Conservation (phyloP, 2,797 vertebrate genomes). For the Syngnathus rostellatus region DNA sequence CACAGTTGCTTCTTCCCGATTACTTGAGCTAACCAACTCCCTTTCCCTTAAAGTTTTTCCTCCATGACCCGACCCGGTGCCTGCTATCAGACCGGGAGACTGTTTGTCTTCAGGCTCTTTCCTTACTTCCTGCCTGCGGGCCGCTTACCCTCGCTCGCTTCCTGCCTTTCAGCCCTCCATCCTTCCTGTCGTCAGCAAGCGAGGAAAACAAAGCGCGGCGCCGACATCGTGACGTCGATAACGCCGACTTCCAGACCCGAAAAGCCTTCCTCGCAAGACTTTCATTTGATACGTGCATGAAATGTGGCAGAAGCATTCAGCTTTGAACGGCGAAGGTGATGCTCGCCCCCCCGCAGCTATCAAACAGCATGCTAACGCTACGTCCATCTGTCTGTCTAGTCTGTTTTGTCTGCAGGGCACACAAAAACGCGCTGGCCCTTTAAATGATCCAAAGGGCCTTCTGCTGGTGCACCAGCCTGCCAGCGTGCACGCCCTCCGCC, state of each 20-base stretch:
- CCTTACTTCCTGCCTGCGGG: constrained; percentile 25
- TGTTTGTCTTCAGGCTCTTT: constrained; percentile 4
- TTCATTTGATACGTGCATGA: too few species aligned
- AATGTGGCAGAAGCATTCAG: neutral
- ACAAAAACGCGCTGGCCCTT: constrained; percentile 25
- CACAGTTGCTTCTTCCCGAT: neutral
- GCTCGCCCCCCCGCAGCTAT: constrained; percentile 18
- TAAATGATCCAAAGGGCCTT: constrained; percentile 51
- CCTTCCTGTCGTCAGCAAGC: constrained; percentile 27
- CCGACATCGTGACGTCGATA: neutral
- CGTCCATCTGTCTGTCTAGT: constrained; percentile 49
- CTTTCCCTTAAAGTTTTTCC: neutral
- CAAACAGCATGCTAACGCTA: constrained; percentile 37
- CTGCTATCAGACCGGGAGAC: constrained; percentile 9
- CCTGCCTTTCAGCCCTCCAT: constrained; percentile 39
- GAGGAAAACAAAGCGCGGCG: constrained; percentile 6
- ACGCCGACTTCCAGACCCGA: neutral
- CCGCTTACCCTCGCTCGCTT: constrained; percentile 24
- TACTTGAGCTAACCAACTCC: neutral
- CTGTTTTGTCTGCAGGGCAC: constrained; percentile 7
- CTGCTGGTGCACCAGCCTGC: constrained; percentile 42
- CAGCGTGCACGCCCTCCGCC: constrained; percentile 18
- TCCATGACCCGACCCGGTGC: constrained; percentile 8
- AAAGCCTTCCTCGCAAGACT: neutral
- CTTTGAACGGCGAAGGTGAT: neutral